Percentiles rank a stretch among this genome's conserved stretches.
phyloP scores from a whole-genome alignment of 2,888 invertebrate genomes.

The Steinernema carpocapsae region DNA sequence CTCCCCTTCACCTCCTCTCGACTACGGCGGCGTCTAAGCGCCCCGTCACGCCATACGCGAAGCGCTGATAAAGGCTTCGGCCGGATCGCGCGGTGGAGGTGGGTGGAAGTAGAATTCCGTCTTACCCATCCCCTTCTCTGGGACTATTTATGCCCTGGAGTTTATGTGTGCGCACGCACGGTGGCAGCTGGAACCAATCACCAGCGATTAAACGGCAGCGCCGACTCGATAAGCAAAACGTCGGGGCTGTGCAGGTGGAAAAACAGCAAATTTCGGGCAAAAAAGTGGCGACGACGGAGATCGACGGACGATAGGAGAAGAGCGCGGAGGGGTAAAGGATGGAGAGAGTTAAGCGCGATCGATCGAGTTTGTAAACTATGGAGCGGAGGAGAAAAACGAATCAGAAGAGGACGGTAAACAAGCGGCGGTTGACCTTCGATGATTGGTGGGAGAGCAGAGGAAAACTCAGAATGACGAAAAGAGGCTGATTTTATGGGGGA shows the following conservation, averaged over 20 bases:
- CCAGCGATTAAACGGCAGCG: not conserved
- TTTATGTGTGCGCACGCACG: no score
- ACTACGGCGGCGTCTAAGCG: not conserved
- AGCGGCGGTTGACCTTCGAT: no score
- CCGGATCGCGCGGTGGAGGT: not conserved
- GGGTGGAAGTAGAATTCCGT: not conserved
- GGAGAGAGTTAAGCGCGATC: not conserved
- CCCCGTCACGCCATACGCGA: not conserved
- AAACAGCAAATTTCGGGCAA: not conserved
- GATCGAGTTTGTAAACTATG: no score
- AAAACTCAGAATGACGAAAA: no score
- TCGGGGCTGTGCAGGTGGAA: not conserved
- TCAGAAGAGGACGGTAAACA: no score
- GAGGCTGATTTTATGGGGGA: no score
- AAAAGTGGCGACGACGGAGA: not conserved
- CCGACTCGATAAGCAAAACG: not conserved
- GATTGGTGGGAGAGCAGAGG: no score
- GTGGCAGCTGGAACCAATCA: not conserved
- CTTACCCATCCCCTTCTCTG: not conserved
- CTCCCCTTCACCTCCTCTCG: not conserved
- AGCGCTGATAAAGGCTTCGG: slow-evolving; percentile 19
- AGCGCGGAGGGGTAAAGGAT: not conserved
- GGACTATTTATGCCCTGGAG: not conserved
- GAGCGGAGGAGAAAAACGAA: no score
- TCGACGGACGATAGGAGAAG: not conserved